Conservation (phyloP, 2,113 vertebrate genomes). For the Zingel zingel region DNA sequence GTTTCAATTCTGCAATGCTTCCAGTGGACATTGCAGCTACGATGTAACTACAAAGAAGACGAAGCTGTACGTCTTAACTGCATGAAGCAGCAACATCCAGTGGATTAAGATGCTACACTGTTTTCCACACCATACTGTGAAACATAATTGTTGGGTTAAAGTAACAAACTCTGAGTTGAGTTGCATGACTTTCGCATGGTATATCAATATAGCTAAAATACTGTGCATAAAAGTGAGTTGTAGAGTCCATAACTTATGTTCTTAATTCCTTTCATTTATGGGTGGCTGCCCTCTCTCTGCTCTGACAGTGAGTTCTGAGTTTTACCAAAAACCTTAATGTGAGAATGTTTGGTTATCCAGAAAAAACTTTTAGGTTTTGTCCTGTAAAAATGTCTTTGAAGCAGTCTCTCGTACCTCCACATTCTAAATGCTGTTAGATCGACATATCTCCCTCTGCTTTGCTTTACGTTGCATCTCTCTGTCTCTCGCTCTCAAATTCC, state of each 20-base stretch:
- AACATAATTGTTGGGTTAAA: too few relatives aligned
- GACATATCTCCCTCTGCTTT: background rate
- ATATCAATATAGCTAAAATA: background rate
- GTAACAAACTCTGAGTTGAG: too few relatives aligned
- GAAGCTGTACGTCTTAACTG: background rate
- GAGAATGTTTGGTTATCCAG: background rate
- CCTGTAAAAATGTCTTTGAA: background rate
- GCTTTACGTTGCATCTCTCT: background rate
- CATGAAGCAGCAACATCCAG: background rate
- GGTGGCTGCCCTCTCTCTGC: background rate
- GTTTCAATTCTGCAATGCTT: background rate
- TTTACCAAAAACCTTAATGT: background rate
- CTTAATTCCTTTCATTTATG: background rate
- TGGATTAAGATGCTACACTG: background rate
- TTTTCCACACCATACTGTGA: background rate
- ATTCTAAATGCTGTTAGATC: slow-evolving; percentile 11
- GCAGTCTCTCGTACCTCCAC: background rate
- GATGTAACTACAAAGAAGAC: background rate
- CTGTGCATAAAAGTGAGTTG: background rate
- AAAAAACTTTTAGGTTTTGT: background rate
- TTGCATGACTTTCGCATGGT: background rate
- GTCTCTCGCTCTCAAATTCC: background rate
- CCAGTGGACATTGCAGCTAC: background rate
- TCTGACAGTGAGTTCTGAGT: background rate
- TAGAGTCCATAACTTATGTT: background rate